Percentiles rank a stretch among this genome's conserved stretches.
Conservation (phyloP, 2,113 vertebrate genomes). For the Drymodes brunneopygia region DNA sequence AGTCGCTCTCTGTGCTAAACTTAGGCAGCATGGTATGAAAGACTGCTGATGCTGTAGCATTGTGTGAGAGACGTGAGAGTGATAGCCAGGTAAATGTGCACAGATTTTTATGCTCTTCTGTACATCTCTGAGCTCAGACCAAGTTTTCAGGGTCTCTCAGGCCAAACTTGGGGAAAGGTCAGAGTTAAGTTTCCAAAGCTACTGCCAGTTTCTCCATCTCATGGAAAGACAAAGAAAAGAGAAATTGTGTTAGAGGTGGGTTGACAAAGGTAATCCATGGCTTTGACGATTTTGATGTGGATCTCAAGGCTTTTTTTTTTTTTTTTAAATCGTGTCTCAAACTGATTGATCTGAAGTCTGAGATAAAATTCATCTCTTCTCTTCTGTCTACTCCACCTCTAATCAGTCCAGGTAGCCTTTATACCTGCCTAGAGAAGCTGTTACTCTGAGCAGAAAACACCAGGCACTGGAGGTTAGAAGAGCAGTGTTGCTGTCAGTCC, state of each 20-base stretch:
- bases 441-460: background rate
- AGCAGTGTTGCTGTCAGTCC: background rate
- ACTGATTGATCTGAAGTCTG: background rate
- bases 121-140: background rate
- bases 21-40: too few species aligned
- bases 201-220: background rate
- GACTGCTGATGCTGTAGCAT: background rate
- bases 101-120: background rate
- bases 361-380: background rate
- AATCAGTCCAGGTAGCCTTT: background rate
- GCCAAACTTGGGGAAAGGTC: background rate
- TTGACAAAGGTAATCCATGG: background rate
- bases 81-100: background rate
- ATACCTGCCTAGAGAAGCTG: background rate
- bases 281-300: background rate
- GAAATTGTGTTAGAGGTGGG: background rate
- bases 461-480: background rate
- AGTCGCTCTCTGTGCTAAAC: background rate
- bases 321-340: rapidly evolving
- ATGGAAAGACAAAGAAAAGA: background rate
- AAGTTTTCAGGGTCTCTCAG: background rate
- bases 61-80: rapidly evolving
- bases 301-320: background rate
- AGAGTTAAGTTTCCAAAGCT: background rate
- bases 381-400: background rate